Evolutionary conservation across 2,113 vertebrate genomes (phyloP), one percentile per base, ranked within the genome.

Genomic region (Mustela lutreola): DNA sequence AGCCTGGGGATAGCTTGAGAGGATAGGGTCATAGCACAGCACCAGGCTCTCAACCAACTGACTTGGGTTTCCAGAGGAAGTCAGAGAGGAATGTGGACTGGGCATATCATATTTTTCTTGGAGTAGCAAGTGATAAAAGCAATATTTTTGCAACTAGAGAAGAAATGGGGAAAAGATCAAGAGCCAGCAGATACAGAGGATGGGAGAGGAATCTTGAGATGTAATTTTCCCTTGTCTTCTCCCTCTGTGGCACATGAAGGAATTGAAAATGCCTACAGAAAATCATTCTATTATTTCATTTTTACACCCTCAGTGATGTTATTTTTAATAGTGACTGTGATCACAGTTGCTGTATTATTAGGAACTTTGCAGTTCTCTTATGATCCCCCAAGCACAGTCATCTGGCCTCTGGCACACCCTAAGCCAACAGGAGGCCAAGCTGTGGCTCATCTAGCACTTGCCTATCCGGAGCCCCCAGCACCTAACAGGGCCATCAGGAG

Each of bases 41-140:
- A 21, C 16, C 3, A 48, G n/a, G 58, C 42, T 0, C 2, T 67
- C 16, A 78, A 26, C 48, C 33, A 75, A 2, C 67, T 62, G 45
- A 75, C 65, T 79, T 62, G 28, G 79, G 26, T 80, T 93, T 90
- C 76, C 84, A 63, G 15, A 79, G 85, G 31, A 86, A 75, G 60
- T 71, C 70, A 88, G 70, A 85, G 62, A 95, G 58, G 87, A 94
- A 60, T 58, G 91, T 88, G 39, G n/a, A 42, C 76, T 87, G 89
- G 70, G 76, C 42, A 63, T 86, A 24, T 28, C 87, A 76, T 84
- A 62, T 94, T 96, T 89, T 92, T 94, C 85, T 96, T 85, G 83
- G 81, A 94, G 56, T 33, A 83, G 24, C 33, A 4, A 31, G 58
- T 89, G 84, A 95, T 81, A 96, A 94, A 92, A 45, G 39, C 1